A percentile compares a stretch with the other conserved stretches of the same genome.
phyloP scores from a whole-genome alignment of 2,888 invertebrate genomes.

The Morpho helenor region DNA sequence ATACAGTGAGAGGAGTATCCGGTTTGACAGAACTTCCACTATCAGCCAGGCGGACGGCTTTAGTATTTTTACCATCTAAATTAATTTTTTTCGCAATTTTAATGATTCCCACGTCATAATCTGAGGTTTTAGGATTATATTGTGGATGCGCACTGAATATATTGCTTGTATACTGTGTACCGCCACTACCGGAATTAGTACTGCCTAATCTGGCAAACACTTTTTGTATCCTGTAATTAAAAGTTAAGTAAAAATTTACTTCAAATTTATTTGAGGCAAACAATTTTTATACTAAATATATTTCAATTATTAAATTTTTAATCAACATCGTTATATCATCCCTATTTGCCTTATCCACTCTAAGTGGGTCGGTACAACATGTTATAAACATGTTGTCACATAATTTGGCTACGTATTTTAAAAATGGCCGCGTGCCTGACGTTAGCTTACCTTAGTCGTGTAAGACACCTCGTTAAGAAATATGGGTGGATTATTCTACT shows the following conservation, averaged over 20 bases:
- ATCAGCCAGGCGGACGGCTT: slow-evolving; percentile 36
- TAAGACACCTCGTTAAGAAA: too few species aligned
- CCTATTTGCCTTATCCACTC: too few species aligned
- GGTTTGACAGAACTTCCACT: slow-evolving; percentile 33
- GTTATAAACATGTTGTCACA: too few species aligned
- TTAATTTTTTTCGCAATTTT: slow-evolving; percentile 44
- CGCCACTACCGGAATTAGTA: slow-evolving; percentile 49
- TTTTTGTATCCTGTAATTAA: slow-evolving; percentile 40
- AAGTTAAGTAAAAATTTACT: too few species aligned
- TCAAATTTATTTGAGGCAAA: neutral
- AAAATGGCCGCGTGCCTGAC: too few species aligned
- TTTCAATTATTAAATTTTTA: too few species aligned
- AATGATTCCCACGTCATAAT: slow-evolving; percentile 69
- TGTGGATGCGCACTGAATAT: slow-evolving; percentile 47
- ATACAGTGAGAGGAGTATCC: slow-evolving; percentile 42
- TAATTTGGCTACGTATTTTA: too few species aligned
- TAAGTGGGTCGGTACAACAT: too few species aligned
- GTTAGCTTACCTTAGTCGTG: too few species aligned
- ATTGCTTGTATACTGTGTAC: slow-evolving; percentile 51
- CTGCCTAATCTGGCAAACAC: slow-evolving; percentile 60
- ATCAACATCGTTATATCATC: too few species aligned
- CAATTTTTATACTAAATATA: neutral
- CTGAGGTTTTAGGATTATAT: slow-evolving; percentile 51
- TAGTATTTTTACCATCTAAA: slow-evolving; percentile 45
- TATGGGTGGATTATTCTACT: too few species aligned